phyloP scores from a whole-genome alignment of 2,113 vertebrate species.

The Lethenteron reissneri region DNA sequence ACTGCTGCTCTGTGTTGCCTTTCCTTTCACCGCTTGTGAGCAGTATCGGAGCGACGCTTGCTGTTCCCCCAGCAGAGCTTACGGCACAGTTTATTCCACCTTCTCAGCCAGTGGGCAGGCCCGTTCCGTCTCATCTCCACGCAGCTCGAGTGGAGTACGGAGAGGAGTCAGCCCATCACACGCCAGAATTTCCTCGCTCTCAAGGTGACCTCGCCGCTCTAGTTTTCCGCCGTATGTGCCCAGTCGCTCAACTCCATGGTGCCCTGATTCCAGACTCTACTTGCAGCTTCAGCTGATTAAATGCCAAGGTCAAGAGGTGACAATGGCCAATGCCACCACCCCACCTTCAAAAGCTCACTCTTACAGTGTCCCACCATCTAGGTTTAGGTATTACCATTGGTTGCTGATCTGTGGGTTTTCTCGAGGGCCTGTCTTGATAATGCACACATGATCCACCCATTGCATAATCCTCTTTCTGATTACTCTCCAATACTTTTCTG shows the following conservation, averaged over 20 bases:
- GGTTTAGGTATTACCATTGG: too few relatives aligned
- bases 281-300: not conserved
- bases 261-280: not conserved
- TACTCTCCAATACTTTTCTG: too few relatives aligned
- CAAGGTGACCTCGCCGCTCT: slow-evolving; percentile 31
- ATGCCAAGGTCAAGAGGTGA: not conserved
- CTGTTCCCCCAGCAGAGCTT: slow-evolving; percentile 94
- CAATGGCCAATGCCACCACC: too few relatives aligned
- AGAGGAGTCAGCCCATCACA: slow-evolving; percentile 92
- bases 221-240: too few relatives aligned
- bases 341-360: too few relatives aligned
- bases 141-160: slow-evolving; percentile 80
- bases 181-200: slow-evolving; percentile 90
- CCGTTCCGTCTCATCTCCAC: slow-evolving; percentile 98
- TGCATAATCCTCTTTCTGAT: too few relatives aligned
- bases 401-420: too few relatives aligned
- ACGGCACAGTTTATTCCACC: slow-evolving; percentile 87
- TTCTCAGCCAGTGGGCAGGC: slow-evolving; percentile 96
- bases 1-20: not conserved
- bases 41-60: slow-evolving; percentile 85
- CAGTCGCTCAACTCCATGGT: too few relatives aligned
- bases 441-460: too few relatives aligned
- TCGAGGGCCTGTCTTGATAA: too few relatives aligned
- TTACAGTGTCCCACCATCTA: too few relatives aligned
- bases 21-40: slow-evolving; percentile 11